Evolutionary conservation across 2,888 invertebrate species (phyloP).

Genomic region (Drosophila niveifrons): DNA sequence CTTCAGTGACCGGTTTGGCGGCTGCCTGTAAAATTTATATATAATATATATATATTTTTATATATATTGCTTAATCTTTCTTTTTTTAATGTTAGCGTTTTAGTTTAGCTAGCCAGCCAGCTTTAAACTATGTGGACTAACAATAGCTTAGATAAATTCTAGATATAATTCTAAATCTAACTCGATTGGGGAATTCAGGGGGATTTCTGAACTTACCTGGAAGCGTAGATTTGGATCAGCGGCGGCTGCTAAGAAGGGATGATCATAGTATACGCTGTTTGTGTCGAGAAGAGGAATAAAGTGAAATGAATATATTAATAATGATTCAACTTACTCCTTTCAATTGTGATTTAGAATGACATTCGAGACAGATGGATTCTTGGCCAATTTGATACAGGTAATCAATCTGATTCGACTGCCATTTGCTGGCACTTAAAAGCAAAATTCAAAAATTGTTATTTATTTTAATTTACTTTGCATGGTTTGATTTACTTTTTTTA

Average conservation of each 20-base stretch:
- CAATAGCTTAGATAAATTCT: constrained; percentile 20
- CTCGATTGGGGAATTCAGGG: background rate
- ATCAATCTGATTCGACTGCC: constrained; percentile 18
- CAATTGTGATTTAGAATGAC: constrained; percentile 10
- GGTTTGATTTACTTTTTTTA: constrained; percentile 54
- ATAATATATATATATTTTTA: constrained; percentile 67
- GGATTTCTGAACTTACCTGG: constrained; percentile 89
- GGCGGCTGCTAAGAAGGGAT: constrained; percentile 97
- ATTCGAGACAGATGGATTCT: constrained; percentile 29
- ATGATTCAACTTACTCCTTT: background rate
- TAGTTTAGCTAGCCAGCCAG: constrained; percentile 49
- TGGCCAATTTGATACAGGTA: background rate
- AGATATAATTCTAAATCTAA: constrained; percentile 14
- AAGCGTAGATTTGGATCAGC: constrained; percentile 96
- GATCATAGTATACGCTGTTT: constrained; percentile 96
- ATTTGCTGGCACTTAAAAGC: constrained; percentile 81
- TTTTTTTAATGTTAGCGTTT: constrained; percentile 19
- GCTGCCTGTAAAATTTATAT: constrained; percentile 88
- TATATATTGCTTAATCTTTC: constrained; percentile 56
- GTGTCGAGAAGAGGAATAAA: constrained; percentile 42
- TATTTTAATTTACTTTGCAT: constrained; percentile 38
- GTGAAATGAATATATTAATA: constrained; percentile 57
- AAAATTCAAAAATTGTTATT: constrained; percentile 81
- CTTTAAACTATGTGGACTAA: constrained; percentile 36
- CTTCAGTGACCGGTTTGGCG: constrained; percentile 90